Evolutionary conservation across 1,140 invertebrate genomes (phyloP), one percentile per base, ranked within the genome.

Genomic region (Bombus ignitus): DNA sequence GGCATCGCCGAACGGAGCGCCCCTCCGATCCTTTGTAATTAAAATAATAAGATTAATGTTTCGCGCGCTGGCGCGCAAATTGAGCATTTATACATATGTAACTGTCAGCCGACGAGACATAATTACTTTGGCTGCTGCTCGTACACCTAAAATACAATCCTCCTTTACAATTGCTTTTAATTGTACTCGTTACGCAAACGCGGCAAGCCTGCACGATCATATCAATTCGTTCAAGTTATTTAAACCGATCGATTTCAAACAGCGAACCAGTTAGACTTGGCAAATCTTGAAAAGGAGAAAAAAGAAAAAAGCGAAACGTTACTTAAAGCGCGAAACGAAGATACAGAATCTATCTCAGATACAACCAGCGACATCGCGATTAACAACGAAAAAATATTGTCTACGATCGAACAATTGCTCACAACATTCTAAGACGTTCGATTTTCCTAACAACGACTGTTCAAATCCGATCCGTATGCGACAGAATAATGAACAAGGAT

Each of bases 11-110:
- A 87, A 85, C 88, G 12, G 44, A 70, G 44, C 70, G 25, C 47
- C 74, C 68, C 68, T 22, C 59, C 75, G 68, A 85, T 89, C 87
- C 82, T 89, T 89, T 88, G 82, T 89, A 89, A 89, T 89, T 89
- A 89, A 89, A 89, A 89, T 89, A 89, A 88, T 89, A 89, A 89
- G 88, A 89, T 89, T 89, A 89, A 88, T 89, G 88, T 85, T 85
- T 88, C 86, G 82, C 83, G 73, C 79, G 82, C 78, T 78, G 76
- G 82, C 77, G 79, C 82, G 88, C 88, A 89, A 89, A 89, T 88
- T 89, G 88, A 89, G 86, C 88, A 85, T 89, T 88, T 89, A 87
- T 89, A 89, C 88, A 88, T 88, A 85, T 89, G 88, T 89, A 89
- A 73, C 88, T 89, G 88, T 89, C 88, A 85, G 87, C 15, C 66